These are phyloP conservation scores for Amazonetta brasiliensis DNA, from an alignment of 2,797 vertebrate genomes.

Conservation along the genomic window DNA sequence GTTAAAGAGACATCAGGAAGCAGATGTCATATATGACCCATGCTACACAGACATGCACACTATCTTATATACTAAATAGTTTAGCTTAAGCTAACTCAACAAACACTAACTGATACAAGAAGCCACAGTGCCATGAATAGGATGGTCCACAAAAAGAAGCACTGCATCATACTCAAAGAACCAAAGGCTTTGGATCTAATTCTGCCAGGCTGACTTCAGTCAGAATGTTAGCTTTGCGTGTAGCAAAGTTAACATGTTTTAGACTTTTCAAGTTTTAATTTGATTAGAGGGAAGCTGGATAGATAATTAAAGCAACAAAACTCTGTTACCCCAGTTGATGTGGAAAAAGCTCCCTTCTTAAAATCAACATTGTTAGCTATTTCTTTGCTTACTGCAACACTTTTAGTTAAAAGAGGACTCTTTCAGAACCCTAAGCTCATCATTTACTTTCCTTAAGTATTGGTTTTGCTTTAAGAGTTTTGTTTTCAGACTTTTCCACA, in stretches of 20 bases:
- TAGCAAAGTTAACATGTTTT: too few species aligned
- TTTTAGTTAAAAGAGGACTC: neutral
- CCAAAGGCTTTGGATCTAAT: accelerated
- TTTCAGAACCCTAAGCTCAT: neutral
- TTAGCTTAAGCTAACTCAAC: neutral
- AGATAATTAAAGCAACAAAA: neutral
- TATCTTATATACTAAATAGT: neutral
- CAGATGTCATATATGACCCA: neutral
- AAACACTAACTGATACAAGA: neutral
- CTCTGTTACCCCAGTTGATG: neutral
- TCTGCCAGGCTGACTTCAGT: neutral
- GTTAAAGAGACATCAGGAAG: neutral
- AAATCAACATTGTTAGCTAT: neutral
- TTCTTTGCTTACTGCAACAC: neutral
- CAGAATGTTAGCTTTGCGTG: neutral
- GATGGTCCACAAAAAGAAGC: neutral
- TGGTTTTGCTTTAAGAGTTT: neutral
- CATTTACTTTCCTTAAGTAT: neutral
- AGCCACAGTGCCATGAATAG: neutral
- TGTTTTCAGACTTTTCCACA: neutral
- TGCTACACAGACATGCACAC: neutral
- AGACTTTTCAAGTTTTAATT: neutral
- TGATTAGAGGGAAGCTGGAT: neutral
- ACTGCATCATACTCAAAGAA: neutral
- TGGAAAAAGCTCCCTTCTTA: neutral